phyloP scores from a whole-genome alignment of 2,888 invertebrate species.

The Drosophila phalerata region DNA sequence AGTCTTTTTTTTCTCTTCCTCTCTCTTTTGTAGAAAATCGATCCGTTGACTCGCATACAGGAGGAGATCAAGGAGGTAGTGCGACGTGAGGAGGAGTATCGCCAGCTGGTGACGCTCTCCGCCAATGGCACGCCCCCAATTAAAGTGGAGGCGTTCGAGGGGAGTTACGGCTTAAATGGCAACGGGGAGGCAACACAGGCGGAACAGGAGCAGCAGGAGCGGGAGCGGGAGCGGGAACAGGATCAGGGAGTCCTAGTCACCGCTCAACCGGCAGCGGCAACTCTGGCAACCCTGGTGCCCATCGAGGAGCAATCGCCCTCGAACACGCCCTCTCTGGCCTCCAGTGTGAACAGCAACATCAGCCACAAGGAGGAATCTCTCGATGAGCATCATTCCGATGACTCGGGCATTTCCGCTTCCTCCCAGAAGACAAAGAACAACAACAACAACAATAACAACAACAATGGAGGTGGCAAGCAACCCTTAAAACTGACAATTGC shows the following conservation, averaged over 20 bases:
- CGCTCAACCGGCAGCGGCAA: conserved; percentile 62
- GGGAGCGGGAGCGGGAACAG: not conserved
- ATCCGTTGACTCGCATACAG: conserved; percentile 93
- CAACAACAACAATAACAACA: conserved; percentile 67
- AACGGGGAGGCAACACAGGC: conserved; percentile 48
- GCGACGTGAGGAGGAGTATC: conserved; percentile 93
- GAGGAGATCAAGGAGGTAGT: conserved; percentile 95
- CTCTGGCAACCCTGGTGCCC: conserved; percentile 52
- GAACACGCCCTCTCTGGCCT: conserved; percentile 74
- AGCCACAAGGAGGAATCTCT: conserved; percentile 80
- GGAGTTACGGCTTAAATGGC: conserved; percentile 36
- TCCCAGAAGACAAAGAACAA: conserved; percentile 78
- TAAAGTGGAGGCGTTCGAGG: conserved; percentile 46
- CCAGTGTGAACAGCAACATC: conserved; percentile 81
- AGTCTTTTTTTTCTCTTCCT: not conserved
- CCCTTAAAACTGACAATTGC: conserved; percentile 50
- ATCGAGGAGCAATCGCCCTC: conserved; percentile 78
- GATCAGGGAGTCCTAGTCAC: conserved; percentile 58
- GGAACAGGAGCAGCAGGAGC: conserved; percentile 15
- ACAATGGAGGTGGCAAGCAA: conserved; percentile 32
- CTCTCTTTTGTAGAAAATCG: conserved; percentile 87
- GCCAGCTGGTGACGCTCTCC: conserved; percentile 85
- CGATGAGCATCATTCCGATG: conserved; percentile 84
- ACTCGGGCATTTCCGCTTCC: conserved; percentile 85
- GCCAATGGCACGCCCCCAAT: conserved; percentile 19